These are phyloP conservation scores for Enteromius treurensis DNA, from an alignment of 2,797 vertebrate genomes.

Conservation along the genomic window DNA sequence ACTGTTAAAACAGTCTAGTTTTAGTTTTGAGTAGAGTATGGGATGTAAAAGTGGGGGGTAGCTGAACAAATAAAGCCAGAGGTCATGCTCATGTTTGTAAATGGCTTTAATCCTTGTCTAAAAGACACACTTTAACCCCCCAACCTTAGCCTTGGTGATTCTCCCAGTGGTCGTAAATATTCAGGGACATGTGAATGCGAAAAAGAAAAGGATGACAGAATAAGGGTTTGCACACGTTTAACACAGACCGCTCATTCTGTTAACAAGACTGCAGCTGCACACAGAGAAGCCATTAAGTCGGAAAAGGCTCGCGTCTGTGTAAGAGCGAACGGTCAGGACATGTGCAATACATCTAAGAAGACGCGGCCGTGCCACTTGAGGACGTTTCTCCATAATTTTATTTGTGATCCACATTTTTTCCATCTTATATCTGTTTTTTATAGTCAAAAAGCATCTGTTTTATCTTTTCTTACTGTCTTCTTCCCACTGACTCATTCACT, in stretches of 20 bases:
- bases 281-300: slow-evolving; percentile 81
- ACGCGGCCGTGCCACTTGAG: slow-evolving; percentile 15
- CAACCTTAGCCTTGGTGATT: slow-evolving; percentile 55
- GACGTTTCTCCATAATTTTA: slow-evolving; percentile 18
- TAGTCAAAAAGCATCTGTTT: slow-evolving; percentile 23
- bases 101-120: slow-evolving; percentile 82
- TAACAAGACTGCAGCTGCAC: slow-evolving; percentile 84
- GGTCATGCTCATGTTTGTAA: slow-evolving; percentile 74
- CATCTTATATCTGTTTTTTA: background rate
- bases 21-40: slow-evolving; percentile 18
- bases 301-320: slow-evolving; percentile 27
- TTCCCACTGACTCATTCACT: slow-evolving; percentile 39
- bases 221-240: slow-evolving; percentile 82
- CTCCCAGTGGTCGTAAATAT: slow-evolving; percentile 79
- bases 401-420: slow-evolving; percentile 22
- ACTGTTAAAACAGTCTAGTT: slow-evolving; percentile 33
- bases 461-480: slow-evolving; percentile 38
- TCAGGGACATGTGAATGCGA: slow-evolving; percentile 79
- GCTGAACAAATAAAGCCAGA: slow-evolving; percentile 44
- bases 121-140: slow-evolving; percentile 80
- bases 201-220: slow-evolving; percentile 67
- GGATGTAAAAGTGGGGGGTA: slow-evolving; percentile 16
- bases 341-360: slow-evolving; percentile 39
- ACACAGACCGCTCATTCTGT: slow-evolving; percentile 79
- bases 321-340: slow-evolving; percentile 29